phyloP scores from a whole-genome alignment of 1,140 invertebrate genomes.

The Archivesica marissinica region DNA sequence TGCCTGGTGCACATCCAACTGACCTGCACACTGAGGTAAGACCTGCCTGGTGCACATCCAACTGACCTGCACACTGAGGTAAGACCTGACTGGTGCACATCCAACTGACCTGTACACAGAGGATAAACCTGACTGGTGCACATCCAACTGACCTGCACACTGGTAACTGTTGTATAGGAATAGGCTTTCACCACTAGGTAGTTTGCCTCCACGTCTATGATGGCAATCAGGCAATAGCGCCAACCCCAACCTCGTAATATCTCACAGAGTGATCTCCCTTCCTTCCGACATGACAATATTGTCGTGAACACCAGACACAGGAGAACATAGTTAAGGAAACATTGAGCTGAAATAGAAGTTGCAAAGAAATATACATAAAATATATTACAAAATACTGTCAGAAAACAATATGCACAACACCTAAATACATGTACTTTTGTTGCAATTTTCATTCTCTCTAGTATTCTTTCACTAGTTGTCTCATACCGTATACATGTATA shows the following conservation, averaged over 20 bases:
- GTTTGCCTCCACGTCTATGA: slow-evolving; percentile 93
- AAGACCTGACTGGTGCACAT: too few relatives aligned
- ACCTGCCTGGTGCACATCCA: too few relatives aligned
- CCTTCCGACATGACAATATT: slow-evolving; percentile 89
- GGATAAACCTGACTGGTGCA: too few relatives aligned
- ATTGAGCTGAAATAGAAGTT: slow-evolving; percentile 87
- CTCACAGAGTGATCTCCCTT: slow-evolving; percentile 87
- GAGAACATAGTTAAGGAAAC: slow-evolving; percentile 91
- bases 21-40: too few relatives aligned
- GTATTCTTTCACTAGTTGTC: too few relatives aligned
- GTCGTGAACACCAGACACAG: slow-evolving; percentile 91
- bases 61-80: too few relatives aligned
- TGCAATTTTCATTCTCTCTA: too few relatives aligned
- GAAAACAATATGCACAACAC: too few relatives aligned
- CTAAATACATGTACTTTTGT: too few relatives aligned
- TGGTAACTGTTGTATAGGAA: slow-evolving; percentile 86
- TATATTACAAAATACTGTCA: not conserved
- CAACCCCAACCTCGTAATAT: slow-evolving; percentile 89
- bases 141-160: slow-evolving; percentile 84
- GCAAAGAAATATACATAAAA: slow-evolving; percentile 50
- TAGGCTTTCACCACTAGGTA: slow-evolving; percentile 90
- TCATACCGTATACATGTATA: too few relatives aligned
- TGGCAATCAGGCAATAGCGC: slow-evolving; percentile 90
- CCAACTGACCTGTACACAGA: too few relatives aligned
- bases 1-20: too few relatives aligned